Evolutionary conservation across 1,140 invertebrate species (phyloP).

Genomic region (Probaryconus sp.): DNA sequence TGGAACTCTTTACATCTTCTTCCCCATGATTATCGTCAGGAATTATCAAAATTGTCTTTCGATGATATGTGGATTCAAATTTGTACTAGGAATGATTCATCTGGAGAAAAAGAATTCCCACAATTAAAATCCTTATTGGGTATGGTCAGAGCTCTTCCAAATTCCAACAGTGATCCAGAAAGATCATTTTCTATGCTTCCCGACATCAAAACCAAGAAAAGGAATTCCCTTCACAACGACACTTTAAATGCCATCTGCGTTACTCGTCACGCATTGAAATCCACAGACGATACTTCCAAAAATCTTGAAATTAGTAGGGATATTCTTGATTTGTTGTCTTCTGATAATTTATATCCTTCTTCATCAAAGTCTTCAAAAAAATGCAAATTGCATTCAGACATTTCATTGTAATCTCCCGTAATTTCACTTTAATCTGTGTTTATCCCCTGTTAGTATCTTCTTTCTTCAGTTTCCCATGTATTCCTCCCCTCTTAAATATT

Average conservation of each 20-base stretch:
- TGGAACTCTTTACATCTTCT: constrained; percentile 2
- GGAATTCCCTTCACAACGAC: constrained; percentile 1
- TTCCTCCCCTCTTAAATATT: no score
- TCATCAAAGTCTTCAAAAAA: no score
- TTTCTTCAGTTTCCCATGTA: no score
- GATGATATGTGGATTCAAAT: constrained; percentile 27
- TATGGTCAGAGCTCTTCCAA: constrained; percentile 22
- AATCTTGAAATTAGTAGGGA: not conserved
- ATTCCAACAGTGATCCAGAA: constrained; percentile 38
- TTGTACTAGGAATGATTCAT: not conserved
- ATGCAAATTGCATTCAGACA: no score
- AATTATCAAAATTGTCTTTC: constrained; percentile 2
- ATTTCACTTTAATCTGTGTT: no score
- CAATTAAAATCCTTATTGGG: not conserved
- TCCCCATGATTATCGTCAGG: not conserved
- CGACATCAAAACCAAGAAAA: constrained; percentile 18
- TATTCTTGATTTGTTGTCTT: not conserved
- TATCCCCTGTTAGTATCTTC: no score
- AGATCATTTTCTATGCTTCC: constrained; percentile 30
- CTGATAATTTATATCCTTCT: constrained; percentile 1
- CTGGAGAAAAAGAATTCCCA: constrained; percentile 16
- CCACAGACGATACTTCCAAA: not conserved
- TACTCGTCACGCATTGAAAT: not conserved
- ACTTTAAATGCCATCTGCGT: constrained; percentile 23
- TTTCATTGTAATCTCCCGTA: no score